phyloP scores from a whole-genome alignment of 2,797 vertebrate species.

The Odontamblyopus rebecca region DNA sequence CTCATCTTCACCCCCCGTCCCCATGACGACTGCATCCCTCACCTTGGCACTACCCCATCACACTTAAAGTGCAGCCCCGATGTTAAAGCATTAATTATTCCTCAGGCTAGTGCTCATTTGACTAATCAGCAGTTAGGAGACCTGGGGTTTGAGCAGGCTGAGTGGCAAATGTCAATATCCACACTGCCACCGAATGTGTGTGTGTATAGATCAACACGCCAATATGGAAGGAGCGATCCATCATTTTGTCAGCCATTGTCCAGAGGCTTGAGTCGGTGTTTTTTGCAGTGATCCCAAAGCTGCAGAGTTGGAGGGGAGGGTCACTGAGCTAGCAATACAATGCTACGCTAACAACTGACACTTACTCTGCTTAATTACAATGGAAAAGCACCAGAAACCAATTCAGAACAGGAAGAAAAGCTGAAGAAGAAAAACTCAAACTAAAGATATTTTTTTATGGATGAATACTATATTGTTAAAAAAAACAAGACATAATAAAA shows the following conservation, averaged over 20 bases:
- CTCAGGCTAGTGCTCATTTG: conserved; percentile 80
- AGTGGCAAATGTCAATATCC: conserved; percentile 96
- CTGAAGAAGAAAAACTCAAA: no score
- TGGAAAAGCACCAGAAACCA: conserved; percentile 27
- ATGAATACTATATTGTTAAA: neutral
- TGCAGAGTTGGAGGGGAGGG: conserved; percentile 29
- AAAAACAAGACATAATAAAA: neutral
- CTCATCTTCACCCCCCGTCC: conserved; percentile 40
- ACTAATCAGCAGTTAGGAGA: conserved; percentile 87
- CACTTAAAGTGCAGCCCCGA: conserved; percentile 72
- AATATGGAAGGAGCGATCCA: conserved; percentile 86
- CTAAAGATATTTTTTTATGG: neutral
- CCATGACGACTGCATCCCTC: conserved; percentile 62
- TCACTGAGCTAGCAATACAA: conserved; percentile 45
- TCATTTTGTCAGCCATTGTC: conserved; percentile 88
- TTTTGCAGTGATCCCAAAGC: conserved; percentile 78
- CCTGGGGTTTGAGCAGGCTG: conserved; percentile 72
- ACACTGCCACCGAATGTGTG: conserved; percentile 51
- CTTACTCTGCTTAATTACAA: conserved; percentile 63
- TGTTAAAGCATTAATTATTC: conserved; percentile 88
- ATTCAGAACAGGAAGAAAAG: no score
- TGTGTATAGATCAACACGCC: conserved; percentile 87
- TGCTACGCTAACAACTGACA: conserved; percentile 76
- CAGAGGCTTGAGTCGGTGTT: conserved; percentile 65
- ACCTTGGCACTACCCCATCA: conserved; percentile 68